Percentiles rank a stretch among this genome's conserved stretches.
phyloP scores from a whole-genome alignment of 37 sponge, comb jelly and placozoan species.

The Mnemiopsis leidyi region DNA sequence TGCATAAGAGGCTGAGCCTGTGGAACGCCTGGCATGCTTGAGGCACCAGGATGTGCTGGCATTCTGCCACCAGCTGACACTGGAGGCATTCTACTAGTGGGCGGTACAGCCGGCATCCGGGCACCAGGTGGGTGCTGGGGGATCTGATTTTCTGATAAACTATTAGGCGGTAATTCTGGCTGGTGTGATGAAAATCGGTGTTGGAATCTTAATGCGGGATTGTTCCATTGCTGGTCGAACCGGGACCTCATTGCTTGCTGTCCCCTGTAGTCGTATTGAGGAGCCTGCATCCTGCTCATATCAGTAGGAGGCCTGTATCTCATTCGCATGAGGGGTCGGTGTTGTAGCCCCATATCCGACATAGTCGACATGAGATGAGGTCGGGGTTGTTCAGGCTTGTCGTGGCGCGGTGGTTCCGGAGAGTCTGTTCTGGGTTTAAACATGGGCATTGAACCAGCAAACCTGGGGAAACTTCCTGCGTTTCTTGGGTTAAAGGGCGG shows the following conservation, averaged over 20 bases:
- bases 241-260: neutral
- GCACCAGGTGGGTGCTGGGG: neutral
- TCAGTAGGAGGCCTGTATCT: constrained; percentile 6
- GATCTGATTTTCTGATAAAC: neutral
- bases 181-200: neutral
- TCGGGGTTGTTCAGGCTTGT: neutral
- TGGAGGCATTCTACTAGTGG: neutral
- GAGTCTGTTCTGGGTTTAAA: neutral
- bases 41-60: neutral
- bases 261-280: neutral
- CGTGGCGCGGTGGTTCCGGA: neutral
- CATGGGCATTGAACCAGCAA: constrained; percentile 35
- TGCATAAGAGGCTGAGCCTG: neutral
- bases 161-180: neutral
- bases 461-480: constrained; percentile 18
- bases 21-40: neutral
- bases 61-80: neutral
- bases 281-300: neutral
- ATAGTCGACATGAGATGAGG: neutral
- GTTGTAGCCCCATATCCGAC: neutral
- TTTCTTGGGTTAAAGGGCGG: constrained; percentile 31
- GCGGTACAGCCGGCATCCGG: neutral
- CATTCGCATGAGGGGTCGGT: neutral
- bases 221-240: neutral
- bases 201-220: neutral